Percentiles rank a stretch among this genome's conserved stretches.
Evolutionary conservation across 2,797 vertebrate genomes (phyloP).

Genomic region (Phyllotis vaccarum): DNA sequence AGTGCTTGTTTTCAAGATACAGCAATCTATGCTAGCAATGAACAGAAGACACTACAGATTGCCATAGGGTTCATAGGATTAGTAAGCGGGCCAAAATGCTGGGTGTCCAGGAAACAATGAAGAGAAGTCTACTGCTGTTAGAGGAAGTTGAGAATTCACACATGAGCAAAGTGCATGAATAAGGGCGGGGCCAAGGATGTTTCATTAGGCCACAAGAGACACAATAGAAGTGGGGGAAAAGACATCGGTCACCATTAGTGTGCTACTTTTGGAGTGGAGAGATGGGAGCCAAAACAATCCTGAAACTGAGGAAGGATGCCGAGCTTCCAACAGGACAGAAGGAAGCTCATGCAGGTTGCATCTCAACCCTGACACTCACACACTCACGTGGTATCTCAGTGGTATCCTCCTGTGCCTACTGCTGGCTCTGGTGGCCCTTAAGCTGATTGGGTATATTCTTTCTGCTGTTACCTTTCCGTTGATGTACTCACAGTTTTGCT

Average conservation of each 20-base stretch:
- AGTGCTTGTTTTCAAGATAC: neutral
- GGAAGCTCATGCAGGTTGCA: neutral
- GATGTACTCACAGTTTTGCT: neutral
- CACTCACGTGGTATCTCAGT: neutral
- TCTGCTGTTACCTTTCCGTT: neutral
- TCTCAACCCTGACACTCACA: no score
- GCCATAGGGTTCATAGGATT: neutral
- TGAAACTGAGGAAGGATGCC: neutral
- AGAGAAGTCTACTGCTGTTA: neutral
- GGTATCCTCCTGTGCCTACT: neutral
- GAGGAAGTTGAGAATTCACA: no score
- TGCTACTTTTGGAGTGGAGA: neutral
- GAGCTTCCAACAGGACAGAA: neutral
- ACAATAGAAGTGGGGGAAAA: neutral
- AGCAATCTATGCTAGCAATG: accelerated
- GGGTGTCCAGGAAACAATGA: neutral
- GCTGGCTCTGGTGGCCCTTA: neutral
- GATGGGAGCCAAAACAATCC: neutral
- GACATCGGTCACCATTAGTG: neutral
- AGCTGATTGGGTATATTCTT: neutral
- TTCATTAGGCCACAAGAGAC: neutral
- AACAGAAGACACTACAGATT: neutral
- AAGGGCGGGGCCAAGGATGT: neutral
- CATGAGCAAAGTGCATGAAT: neutral
- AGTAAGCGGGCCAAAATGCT: neutral